Conservation (phyloP, 2,888 invertebrate genomes). For the Halictus ligatus region DNA sequence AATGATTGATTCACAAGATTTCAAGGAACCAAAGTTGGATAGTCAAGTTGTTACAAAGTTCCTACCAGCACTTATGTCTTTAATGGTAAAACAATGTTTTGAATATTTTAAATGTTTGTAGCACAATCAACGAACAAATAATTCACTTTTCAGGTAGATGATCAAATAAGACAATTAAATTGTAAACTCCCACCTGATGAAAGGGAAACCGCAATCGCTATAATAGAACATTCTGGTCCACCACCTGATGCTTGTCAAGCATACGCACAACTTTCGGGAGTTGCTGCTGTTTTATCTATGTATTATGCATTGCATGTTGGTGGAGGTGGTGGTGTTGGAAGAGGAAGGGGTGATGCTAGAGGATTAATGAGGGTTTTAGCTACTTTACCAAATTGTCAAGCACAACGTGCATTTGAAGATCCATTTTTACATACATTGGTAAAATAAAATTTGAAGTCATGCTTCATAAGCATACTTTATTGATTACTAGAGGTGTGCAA, state of each 20-base stretch:
- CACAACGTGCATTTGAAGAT: conserved; percentile 97
- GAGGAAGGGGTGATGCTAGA: conserved; percentile 80
- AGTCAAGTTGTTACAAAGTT: conserved; percentile 97
- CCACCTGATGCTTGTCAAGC: conserved; percentile 97
- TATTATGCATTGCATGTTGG: conserved; percentile 97
- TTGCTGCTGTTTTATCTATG: conserved; percentile 97
- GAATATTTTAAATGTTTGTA: background rate
- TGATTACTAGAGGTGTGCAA: background rate
- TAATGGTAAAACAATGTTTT: conserved; percentile 88
- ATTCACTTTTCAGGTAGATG: conserved; percentile 86
- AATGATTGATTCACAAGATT: conserved; percentile 98
- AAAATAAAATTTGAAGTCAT: conserved; percentile 36
- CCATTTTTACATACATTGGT: conserved; percentile 97
- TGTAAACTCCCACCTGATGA: conserved; percentile 96
- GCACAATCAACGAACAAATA: conserved; percentile 2
- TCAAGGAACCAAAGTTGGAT: conserved; percentile 97
- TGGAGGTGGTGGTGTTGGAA: conserved; percentile 83
- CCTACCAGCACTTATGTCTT: conserved; percentile 95
- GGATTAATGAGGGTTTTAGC: conserved; percentile 95
- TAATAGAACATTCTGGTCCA: conserved; percentile 97
- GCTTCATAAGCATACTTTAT: conserved; percentile 2
- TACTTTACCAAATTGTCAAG: conserved; percentile 95
- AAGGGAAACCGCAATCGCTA: conserved; percentile 95
- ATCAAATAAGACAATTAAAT: conserved; percentile 93
- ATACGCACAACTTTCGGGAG: conserved; percentile 95